Evolutionary conservation across 2,113 vertebrate genomes (phyloP).

Genomic region (Odontophorus gujanensis): DNA sequence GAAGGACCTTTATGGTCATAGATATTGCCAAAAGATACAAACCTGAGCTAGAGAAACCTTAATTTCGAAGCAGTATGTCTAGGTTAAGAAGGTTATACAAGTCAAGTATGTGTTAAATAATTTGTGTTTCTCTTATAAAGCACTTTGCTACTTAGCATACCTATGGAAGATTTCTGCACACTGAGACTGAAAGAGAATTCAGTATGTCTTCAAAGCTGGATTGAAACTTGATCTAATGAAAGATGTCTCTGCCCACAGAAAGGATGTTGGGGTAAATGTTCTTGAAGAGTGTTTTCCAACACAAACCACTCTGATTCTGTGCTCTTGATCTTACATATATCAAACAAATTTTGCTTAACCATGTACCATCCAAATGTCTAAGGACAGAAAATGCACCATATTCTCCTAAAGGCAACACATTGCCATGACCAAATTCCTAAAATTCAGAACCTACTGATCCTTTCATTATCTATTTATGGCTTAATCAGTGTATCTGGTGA

Average conservation of each 20-base stretch:
- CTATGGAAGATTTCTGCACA: not conserved
- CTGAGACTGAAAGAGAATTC: not conserved
- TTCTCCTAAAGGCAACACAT: not conserved
- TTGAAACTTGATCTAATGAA: not conserved
- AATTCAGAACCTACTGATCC: rapidly evolving
- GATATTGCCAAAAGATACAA: not conserved
- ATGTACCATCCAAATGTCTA: not conserved
- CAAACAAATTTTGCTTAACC: not conserved
- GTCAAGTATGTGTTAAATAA: not conserved
- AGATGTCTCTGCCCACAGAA: not conserved
- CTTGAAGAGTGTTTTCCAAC: not conserved
- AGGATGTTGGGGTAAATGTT: no score
- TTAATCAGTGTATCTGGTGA: not conserved
- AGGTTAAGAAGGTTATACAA: not conserved
- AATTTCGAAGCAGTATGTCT: not conserved
- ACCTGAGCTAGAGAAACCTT: not conserved
- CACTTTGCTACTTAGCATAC: not conserved
- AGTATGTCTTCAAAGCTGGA: not conserved
- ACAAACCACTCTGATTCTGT: not conserved
- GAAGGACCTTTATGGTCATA: not conserved
- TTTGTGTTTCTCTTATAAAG: not conserved
- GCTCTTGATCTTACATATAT: not conserved
- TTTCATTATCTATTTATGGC: not conserved
- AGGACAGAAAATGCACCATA: not conserved
- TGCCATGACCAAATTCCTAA: not conserved